These are phyloP conservation scores for Chiroxiphia lanceolata DNA, from an alignment of 2,797 vertebrate species.

Conservation along the genomic window DNA sequence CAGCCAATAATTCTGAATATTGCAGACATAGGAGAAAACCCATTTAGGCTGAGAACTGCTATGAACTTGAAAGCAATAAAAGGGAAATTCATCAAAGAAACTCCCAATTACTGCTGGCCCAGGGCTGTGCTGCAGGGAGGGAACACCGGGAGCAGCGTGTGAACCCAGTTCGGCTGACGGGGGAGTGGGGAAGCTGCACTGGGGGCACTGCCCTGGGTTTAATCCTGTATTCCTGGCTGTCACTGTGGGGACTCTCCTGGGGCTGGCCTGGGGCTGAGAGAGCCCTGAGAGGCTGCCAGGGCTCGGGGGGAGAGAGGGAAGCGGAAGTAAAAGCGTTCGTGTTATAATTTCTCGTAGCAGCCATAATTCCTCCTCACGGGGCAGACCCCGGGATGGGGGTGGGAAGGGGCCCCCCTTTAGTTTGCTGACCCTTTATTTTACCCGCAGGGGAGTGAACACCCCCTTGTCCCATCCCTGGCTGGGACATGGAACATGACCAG, in stretches of 20 bases:
- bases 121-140: neutral
- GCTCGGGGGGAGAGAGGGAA: neutral
- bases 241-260: neutral
- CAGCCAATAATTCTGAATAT: neutral
- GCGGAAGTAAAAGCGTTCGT: neutral
- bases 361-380: fast-evolving
- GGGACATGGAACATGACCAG: neutral
- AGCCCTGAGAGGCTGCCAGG: neutral
- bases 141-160: neutral
- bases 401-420: neutral
- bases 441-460: fast-evolving
- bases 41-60: neutral
- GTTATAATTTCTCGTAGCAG: neutral
- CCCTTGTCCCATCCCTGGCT: fast-evolving
- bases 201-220: neutral
- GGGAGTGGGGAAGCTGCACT: neutral
- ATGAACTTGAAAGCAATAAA: constrained; percentile 18
- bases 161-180: neutral
- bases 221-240: neutral
- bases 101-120: neutral
- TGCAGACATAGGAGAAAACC: neutral
- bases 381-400: fast-evolving
- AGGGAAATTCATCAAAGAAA: neutral
- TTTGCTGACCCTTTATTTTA: neutral
- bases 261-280: neutral